Evolutionary conservation across 1,140 invertebrate species (phyloP), one percentile per base, ranked within the genome.

Genomic region (Bombyx mandarina): DNA sequence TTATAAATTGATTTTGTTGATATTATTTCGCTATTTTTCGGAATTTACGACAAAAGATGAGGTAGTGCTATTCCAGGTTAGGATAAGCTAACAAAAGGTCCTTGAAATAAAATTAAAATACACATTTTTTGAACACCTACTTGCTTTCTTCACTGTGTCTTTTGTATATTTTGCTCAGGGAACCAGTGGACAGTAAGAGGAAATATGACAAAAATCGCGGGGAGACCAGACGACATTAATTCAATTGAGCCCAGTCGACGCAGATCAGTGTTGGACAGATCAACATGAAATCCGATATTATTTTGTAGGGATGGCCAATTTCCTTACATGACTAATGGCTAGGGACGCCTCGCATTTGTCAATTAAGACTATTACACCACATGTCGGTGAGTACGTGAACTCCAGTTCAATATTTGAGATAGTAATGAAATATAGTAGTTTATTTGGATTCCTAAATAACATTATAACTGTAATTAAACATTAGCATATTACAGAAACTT

Each of bases 121-220:
- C n/a, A 44, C n/a, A 54, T 54, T 45, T 43, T 5, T 44, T 53
- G 6, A 44, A n/a, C 22, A 26, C 18, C 43, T 9, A 8, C 10
- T 5, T 18, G 18, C 26, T 54, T 9, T 6, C 43, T 9, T 35
- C 45, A 54, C 53, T 8, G 43, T 46, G 3, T 44, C 18, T 3
- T 54, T 12, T 46, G 43, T 45, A 18, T 46, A 45, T 26, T 18
- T 9, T 22, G 12, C 2, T 45, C 45, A 35, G 53, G 51, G 57
- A 22, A 12, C 12, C 18, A 51, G 6, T 12, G 48, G 35, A n/a
- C 43, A 43, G 10, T 10, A 74, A 67, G 68, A 62, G 62, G 67
- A 81, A 82, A 80, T 80, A 83, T 81, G 76, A 71, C 75, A 82
- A 86, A 86, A 86, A 84, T 79, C 65, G 70, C 60, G 67, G 57